Evolutionary conservation across 2,113 vertebrate species (phyloP).

Genomic region (Scomber colias): DNA sequence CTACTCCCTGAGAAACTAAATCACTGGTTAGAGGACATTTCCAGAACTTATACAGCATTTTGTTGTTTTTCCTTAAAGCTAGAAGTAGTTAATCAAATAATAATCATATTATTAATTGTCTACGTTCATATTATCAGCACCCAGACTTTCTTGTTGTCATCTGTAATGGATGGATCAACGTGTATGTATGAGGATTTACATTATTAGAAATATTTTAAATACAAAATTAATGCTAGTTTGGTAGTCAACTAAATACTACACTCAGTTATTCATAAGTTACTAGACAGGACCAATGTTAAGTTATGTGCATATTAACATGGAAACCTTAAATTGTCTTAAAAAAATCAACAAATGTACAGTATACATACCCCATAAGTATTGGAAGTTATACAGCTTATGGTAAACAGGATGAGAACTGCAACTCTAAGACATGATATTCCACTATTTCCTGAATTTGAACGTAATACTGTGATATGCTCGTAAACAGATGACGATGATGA

Average conservation of each 20-base stretch:
- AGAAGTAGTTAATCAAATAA: constrained; percentile 2
- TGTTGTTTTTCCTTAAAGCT: constrained; percentile 41
- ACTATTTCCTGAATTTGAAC: constrained; percentile 14
- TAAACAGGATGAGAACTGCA: constrained; percentile 9
- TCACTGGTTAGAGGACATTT: constrained; percentile 46
- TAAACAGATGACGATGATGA: background rate
- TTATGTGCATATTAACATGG: background rate
- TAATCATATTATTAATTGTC: background rate
- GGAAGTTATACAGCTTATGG: background rate
- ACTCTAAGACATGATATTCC: background rate
- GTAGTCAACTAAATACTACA: background rate
- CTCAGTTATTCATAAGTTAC: constrained; percentile 5
- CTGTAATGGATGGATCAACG: constrained; percentile 10
- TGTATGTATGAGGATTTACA: background rate
- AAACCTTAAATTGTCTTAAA: too few species aligned
- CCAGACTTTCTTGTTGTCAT: background rate
- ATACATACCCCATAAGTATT: background rate
- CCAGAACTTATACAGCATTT: constrained; percentile 24
- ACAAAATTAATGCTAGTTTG: background rate
- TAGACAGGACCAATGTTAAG: background rate
- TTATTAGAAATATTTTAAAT: constrained; percentile 7
- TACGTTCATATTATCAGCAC: constrained; percentile 16
- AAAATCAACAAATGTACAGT: background rate
- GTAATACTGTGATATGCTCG: constrained; percentile 1
- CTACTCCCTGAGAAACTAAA: constrained; percentile 73